Conservation (phyloP, 2,797 vertebrate species). For the Lacerta agilis region DNA sequence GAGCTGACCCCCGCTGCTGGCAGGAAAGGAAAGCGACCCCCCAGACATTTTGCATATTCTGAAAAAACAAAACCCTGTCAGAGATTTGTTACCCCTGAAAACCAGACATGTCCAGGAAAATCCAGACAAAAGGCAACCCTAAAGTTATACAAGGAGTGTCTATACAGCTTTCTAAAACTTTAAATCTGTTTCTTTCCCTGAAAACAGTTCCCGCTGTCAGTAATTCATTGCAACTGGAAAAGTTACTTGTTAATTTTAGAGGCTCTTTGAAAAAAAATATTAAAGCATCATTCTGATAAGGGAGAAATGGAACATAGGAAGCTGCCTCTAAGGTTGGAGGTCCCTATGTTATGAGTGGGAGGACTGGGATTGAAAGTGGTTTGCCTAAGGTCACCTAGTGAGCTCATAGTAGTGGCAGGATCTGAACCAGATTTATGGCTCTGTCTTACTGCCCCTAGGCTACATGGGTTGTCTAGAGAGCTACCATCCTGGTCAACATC, state of each 20-base stretch:
- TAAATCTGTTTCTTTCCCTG: neutral
- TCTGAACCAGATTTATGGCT: neutral
- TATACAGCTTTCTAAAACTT: constrained; percentile 40
- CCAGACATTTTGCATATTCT: too few relatives aligned
- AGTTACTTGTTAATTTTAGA: constrained; percentile 49
- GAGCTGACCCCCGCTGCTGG: too few relatives aligned
- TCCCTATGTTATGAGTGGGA: neutral
- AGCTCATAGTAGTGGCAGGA: neutral
- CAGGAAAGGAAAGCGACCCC: too few relatives aligned
- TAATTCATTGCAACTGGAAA: constrained; percentile 40
- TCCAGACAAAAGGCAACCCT: too few relatives aligned
- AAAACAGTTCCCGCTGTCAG: constrained; percentile 46
- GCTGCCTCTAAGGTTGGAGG: neutral
- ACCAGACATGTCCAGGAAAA: too few relatives aligned
- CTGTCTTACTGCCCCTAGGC: too few relatives aligned
- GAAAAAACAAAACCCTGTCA: too few relatives aligned
- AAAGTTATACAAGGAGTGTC: neutral
- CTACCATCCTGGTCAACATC: neutral
- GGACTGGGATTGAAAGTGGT: neutral
- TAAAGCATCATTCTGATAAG: too few relatives aligned
- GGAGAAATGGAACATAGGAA: too few relatives aligned
- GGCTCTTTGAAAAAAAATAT: neutral
- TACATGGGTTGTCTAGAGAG: neutral
- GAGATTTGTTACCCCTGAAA: too few relatives aligned
- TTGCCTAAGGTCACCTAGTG: neutral